Percentiles rank a stretch among this genome's conserved stretches.
phyloP scores from a whole-genome alignment of 37 sponge, comb jelly and placozoan species.

The Agelas oroides region DNA sequence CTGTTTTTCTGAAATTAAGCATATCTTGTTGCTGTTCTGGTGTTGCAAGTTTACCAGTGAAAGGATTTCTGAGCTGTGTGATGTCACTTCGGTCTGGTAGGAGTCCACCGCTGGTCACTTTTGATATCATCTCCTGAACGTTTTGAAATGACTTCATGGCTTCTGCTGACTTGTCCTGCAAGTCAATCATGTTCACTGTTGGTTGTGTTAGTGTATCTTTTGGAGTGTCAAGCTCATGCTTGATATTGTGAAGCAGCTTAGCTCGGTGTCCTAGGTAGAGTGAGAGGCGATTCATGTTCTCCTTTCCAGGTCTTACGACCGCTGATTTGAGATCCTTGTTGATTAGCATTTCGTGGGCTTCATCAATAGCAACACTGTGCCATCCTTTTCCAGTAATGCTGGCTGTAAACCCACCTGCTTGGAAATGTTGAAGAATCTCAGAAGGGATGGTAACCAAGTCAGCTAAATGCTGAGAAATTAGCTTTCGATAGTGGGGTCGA shows the following conservation, averaged over 20 bases:
- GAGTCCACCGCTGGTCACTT: too few species aligned
- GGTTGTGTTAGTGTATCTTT: too few species aligned
- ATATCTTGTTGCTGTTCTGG: constrained; percentile 6
- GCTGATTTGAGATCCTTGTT: constrained; percentile 17
- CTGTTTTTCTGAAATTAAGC: constrained; percentile 1
- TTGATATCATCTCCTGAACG: too few species aligned
- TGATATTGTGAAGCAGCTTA: background rate
- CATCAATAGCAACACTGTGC: constrained; percentile 22
- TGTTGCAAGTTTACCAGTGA: constrained; percentile 20
- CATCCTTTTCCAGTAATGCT: constrained; percentile 2
- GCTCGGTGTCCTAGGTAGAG: background rate
- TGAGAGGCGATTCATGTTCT: constrained; percentile 9
- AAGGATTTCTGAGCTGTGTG: constrained; percentile 29
- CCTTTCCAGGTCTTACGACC: constrained; percentile 2
- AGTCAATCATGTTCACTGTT: too few species aligned
- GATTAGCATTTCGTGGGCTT: too few species aligned
- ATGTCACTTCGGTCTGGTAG: too few species aligned
- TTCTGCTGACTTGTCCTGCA: too few species aligned
- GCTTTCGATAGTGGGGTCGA: background rate
- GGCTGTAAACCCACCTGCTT: constrained; percentile 3
- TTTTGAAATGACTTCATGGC: too few species aligned
- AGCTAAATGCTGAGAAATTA: constrained; percentile 27
- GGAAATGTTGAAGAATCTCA: background rate
- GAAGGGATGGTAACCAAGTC: constrained; percentile 4
- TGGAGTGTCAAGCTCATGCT: background rate